phyloP scores from a whole-genome alignment of 53 echinoderm and acorn worm species.

The Temnopleurus reevesii region DNA sequence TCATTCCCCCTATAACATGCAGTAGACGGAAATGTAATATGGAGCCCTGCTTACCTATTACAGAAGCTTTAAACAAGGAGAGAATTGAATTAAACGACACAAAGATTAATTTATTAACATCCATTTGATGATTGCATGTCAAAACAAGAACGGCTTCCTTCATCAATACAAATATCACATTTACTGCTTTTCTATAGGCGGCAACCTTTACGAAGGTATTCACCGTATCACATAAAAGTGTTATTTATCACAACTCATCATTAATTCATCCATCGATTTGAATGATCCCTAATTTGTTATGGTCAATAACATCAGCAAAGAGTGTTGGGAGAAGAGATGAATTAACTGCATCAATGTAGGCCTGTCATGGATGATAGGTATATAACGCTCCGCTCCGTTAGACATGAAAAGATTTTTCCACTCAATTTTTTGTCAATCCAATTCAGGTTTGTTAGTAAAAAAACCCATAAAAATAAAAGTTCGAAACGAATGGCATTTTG shows the following conservation, averaged over 20 bases:
- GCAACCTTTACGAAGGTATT: neutral
- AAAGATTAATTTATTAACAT: neutral
- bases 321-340: too few relatives aligned
- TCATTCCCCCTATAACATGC: neutral
- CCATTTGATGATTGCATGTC: conserved; percentile 4
- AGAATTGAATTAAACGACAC: neutral
- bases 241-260: neutral
- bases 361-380: too few relatives aligned
- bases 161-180: neutral
- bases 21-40: neutral
- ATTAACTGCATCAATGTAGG: too few relatives aligned
- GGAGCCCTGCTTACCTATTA: neutral
- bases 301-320: too few relatives aligned
- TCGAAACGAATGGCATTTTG: neutral
- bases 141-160: neutral
- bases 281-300: too few relatives aligned
- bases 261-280: neutral
- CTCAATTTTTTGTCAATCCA: too few relatives aligned
- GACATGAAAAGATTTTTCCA: too few relatives aligned
- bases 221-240: neutral
- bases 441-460: too few relatives aligned
- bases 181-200: neutral
- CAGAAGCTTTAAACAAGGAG: neutral
- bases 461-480: too few relatives aligned
- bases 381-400: too few relatives aligned